Base-by-base conservation (phyloP, 2,888 invertebrate genomes). In the Tribolium freemani region DNA sequence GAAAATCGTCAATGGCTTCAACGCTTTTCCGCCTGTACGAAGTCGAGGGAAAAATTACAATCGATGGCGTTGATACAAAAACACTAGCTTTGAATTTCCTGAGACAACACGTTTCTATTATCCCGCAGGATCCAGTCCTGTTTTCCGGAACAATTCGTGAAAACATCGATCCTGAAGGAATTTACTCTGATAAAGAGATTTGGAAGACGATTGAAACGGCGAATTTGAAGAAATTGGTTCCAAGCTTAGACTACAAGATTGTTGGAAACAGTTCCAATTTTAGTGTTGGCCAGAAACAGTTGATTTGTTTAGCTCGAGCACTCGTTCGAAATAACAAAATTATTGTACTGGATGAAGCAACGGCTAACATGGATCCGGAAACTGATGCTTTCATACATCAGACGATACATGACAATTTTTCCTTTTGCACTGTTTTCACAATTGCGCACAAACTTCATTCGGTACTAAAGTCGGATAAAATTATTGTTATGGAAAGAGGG, bases 11-110 rank as follows among this genome's bases (percentile, higher is more conserved):
- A 0, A 85, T 94, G 56, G 92, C 94, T 79, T 89, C 93, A 0
- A 93, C 93, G 1, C 86, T 97, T 20, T 96, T 96, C 86, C 87
- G 92, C 66, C 71, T 98, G 72, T 93, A 94, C 5, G 93, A 92
- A 73, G 88, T 92, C 60, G 91, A 92, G 53, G 98, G 98, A 0
- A 87, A 89, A 20, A 93, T 98, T 38, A 84, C 90, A 68, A 81
- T 84, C 48, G 83, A 83, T 63, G 79, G 48, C 70, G 76, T 81
- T 1, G 78, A 82, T 69, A 81, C 78, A 4, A 80, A 80, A 58
- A 79, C 79, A 0, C 85, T 92, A 21, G 88, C 89, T 1, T 83
- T 92, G 13, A 74, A 83, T 58, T 77, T 75, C 45, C 82, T 89
- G 9, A 81, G 89, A 13, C 83, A 86, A 5, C 85, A 86, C 64